These are phyloP conservation scores for Saccostrea cuccullata DNA, from an alignment of 1,140 invertebrate species.

Conservation along the genomic window DNA sequence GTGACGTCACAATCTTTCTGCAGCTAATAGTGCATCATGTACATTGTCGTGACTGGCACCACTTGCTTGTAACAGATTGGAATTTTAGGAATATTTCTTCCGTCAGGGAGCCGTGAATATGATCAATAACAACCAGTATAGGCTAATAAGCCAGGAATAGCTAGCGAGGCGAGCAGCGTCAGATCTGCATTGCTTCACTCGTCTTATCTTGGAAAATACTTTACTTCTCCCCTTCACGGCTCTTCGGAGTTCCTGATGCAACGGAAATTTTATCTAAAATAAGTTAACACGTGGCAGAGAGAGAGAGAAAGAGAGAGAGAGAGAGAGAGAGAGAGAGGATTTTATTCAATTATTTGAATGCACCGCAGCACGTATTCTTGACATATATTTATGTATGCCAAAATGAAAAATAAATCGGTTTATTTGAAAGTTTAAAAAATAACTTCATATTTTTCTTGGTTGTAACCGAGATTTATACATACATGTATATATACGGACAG, in stretches of 20 bases:
- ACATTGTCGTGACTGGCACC: not conserved
- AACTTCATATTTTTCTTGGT: no score
- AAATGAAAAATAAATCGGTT: no score
- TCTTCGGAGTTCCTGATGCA: not conserved
- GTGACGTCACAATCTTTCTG: not conserved
- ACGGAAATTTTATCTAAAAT: not conserved
- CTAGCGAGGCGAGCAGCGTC: not conserved
- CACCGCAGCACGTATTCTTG: no score
- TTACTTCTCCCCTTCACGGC: not conserved
- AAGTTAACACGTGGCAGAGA: not conserved
- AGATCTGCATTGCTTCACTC: not conserved
- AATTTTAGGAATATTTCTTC: constrained; percentile 6
- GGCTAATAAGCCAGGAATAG: constrained; percentile 10
- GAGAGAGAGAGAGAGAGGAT: no score
- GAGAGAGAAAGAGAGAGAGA: no score
- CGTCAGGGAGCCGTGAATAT: constrained; percentile 1
- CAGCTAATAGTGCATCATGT: not conserved
- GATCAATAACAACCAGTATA: not conserved
- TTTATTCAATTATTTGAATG: no score
- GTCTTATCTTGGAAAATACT: not conserved
- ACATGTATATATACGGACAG: no score
- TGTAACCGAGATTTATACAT: no score
- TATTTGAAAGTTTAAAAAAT: no score
- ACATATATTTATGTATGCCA: no score
- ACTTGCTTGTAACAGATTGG: not conserved